These are phyloP conservation scores for Poecilia picta DNA, from an alignment of 2,797 vertebrate genomes.

Conservation along the genomic window DNA sequence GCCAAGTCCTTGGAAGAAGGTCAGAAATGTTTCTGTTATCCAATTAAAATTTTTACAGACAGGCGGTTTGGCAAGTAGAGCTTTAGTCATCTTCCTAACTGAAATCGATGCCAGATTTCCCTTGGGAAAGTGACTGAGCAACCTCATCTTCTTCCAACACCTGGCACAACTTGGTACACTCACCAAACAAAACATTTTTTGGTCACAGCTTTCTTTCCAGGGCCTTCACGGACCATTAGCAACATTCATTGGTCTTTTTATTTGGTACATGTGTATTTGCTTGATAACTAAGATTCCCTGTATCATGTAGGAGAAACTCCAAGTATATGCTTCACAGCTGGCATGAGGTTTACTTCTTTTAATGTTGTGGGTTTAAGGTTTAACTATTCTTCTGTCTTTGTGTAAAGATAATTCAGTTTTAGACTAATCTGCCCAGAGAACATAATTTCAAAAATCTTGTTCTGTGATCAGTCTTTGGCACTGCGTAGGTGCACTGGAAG, in stretches of 20 bases:
- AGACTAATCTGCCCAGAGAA: not conserved
- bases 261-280: not conserved
- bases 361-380: not conserved
- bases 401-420: not conserved
- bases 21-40: constrained; percentile 63
- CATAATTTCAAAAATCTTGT: not conserved
- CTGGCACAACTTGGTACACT: constrained; percentile 58
- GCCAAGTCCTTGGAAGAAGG: constrained; percentile 72
- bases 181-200: constrained; percentile 41
- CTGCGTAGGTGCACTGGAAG: too few relatives aligned
- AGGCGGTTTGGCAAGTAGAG: constrained; percentile 46
- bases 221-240: constrained; percentile 49
- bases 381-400: not conserved
- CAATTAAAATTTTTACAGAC: constrained; percentile 36
- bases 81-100: constrained; percentile 44
- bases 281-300: not conserved
- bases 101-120: constrained; percentile 52
- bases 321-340: not conserved
- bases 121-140: constrained; percentile 58
- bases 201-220: constrained; percentile 28
- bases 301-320: not conserved
- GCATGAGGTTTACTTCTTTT: not conserved
- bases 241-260: constrained; percentile 8
- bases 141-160: constrained; percentile 43
- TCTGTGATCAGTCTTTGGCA: not conserved